These are phyloP conservation scores for Calephelis perditalis DNA, from an alignment of 2,888 invertebrate species.

Conservation along the genomic window DNA sequence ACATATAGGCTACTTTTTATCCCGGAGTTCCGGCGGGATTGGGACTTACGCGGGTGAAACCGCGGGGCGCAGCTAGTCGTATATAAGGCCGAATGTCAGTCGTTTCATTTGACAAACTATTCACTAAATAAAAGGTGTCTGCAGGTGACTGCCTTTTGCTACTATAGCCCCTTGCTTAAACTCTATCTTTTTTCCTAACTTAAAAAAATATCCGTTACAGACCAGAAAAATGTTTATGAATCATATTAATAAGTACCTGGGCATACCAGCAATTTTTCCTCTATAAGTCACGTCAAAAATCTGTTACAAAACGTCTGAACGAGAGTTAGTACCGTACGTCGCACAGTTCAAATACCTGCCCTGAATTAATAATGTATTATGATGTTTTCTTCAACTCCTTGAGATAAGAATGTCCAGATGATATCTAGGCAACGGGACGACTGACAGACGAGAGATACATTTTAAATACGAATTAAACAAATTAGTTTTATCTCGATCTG, in stretches of 20 bases:
- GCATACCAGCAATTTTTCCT: neutral
- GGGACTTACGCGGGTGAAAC: too few species aligned
- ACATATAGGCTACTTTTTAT: too few species aligned
- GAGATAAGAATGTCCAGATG: slow-evolving; percentile 18
- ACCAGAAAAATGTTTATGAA: neutral
- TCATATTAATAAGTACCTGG: neutral
- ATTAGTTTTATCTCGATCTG: slow-evolving; percentile 9
- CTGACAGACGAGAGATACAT: slow-evolving; percentile 9
- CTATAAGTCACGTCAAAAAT: slow-evolving; percentile 8
- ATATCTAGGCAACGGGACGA: slow-evolving; percentile 3
- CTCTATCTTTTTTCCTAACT: too few species aligned
- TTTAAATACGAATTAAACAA: slow-evolving; percentile 10
- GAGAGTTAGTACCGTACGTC: neutral
- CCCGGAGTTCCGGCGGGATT: too few species aligned
- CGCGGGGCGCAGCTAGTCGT: too few species aligned
- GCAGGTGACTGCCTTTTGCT: too few species aligned
- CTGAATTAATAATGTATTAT: slow-evolving; percentile 18
- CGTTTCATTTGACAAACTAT: too few species aligned
- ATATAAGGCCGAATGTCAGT: too few species aligned
- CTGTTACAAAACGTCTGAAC: slow-evolving; percentile 5
- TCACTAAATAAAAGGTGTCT: too few species aligned
- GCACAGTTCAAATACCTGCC: slow-evolving; percentile 5
- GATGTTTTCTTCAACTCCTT: slow-evolving; percentile 14
- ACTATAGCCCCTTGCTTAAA: too few species aligned
- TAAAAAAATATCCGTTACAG: too few species aligned